These are phyloP conservation scores for Sapajus apella DNA, from an alignment of 2,113 vertebrate genomes.

Conservation along the genomic window DNA sequence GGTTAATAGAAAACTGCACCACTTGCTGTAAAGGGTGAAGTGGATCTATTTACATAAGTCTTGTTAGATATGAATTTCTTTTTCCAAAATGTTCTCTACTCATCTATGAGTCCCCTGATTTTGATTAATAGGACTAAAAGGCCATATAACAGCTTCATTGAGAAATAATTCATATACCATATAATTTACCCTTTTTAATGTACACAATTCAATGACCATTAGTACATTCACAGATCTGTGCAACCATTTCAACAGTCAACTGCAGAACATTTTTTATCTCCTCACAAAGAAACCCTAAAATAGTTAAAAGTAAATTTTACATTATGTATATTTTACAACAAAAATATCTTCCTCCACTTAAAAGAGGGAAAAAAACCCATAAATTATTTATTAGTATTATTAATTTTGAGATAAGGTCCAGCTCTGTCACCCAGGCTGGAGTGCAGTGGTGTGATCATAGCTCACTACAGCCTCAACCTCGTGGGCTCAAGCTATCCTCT, in stretches of 20 bases:
- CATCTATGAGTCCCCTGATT: neutral
- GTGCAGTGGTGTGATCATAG: too few relatives aligned
- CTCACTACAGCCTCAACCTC: too few relatives aligned
- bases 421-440: too few relatives aligned
- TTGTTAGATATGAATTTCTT: neutral
- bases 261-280: neutral
- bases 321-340: neutral
- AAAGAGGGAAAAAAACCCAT: neutral
- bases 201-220: neutral
- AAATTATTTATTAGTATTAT: too few relatives aligned
- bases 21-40: neutral
- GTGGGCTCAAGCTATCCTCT: too few relatives aligned
- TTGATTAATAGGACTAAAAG: neutral
- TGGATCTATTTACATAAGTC: neutral
- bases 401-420: too few relatives aligned
- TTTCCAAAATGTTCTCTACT: constrained; percentile 6
- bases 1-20: neutral
- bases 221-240: neutral
- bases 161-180: neutral
- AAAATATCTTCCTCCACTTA: neutral
- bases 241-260: neutral
- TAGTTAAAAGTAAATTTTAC: neutral
- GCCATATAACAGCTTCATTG: neutral
- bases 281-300: constrained; percentile 26
- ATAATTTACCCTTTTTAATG: neutral